Conservation (phyloP, 2,113 vertebrate genomes). For the Athene cunicularia region DNA sequence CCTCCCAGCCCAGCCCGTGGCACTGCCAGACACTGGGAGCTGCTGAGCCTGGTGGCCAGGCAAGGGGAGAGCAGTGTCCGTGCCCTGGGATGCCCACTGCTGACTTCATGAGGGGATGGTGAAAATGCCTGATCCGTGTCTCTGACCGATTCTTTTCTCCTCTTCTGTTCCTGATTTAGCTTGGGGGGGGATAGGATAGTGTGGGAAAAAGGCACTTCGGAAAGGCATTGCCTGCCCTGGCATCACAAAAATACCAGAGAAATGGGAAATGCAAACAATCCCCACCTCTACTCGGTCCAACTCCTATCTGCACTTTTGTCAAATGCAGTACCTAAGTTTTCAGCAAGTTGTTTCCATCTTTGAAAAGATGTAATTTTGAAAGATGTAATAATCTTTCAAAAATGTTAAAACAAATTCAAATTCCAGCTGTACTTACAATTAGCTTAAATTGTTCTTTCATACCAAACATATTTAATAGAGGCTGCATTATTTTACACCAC, state of each 20-base stretch:
- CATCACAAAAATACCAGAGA: not conserved
- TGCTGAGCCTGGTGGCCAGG: fast-evolving
- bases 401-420: not conserved
- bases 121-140: not conserved
- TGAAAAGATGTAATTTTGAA: not conserved
- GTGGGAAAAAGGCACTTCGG: not conserved
- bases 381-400: not conserved
- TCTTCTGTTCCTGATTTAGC: not conserved
- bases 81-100: not conserved
- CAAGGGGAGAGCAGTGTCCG: fast-evolving
- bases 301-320: not conserved
- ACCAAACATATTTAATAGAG: not conserved
- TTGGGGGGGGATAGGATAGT: not conserved
- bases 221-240: not conserved
- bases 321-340: not conserved
- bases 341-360: not conserved
- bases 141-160: not conserved
- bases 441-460: slow-evolving; percentile 9
- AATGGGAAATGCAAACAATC: not conserved
- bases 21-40: not conserved
- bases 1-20: not conserved
- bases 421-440: not conserved
- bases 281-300: not conserved
- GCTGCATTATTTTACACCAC: not conserved
- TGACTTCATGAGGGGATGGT: fast-evolving